A percentile compares a stretch with the other conserved stretches of the same genome.
Evolutionary conservation across 37 sponge, comb jelly and placozoan genomes (phyloP).

Genomic region (Spongilla lacustris): DNA sequence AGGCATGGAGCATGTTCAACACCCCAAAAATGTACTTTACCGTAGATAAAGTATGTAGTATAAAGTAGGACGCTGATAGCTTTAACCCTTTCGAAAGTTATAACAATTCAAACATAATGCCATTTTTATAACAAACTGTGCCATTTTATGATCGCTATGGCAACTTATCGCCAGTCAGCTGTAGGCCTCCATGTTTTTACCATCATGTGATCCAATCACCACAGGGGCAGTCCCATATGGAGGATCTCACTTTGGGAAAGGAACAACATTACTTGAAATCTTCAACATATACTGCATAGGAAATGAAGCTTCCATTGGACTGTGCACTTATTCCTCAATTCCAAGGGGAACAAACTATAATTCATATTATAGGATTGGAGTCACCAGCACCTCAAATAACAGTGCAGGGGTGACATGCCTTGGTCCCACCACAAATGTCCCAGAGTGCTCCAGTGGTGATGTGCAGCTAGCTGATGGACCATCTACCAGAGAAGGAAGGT

Average conservation of each 20-base stretch:
- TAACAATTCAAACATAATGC: too few relatives aligned
- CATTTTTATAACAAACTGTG: too few relatives aligned
- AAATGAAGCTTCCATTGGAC: neutral
- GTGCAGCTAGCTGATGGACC: neutral
- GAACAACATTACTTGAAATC: neutral
- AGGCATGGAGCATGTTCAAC: too few relatives aligned
- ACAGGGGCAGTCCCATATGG: neutral
- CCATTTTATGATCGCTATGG: too few relatives aligned
- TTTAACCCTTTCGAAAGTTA: too few relatives aligned
- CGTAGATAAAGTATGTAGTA: too few relatives aligned
- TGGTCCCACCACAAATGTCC: neutral
- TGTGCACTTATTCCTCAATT: neutral
- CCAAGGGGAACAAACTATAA: neutral
- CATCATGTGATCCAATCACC: neutral
- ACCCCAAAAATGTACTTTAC: too few relatives aligned
- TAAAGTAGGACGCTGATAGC: too few relatives aligned
- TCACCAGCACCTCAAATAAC: neutral
- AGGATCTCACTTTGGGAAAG: neutral
- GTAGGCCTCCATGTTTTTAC: too few relatives aligned
- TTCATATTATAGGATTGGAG: neutral
- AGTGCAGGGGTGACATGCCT: neutral
- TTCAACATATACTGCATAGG: neutral
- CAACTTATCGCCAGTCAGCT: too few relatives aligned
- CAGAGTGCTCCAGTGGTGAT: neutral
- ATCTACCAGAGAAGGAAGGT: neutral